A percentile compares a stretch with the other conserved stretches of the same genome.
Evolutionary conservation across 2,888 invertebrate genomes (phyloP).

Genomic region (Microctonus brassicae): DNA sequence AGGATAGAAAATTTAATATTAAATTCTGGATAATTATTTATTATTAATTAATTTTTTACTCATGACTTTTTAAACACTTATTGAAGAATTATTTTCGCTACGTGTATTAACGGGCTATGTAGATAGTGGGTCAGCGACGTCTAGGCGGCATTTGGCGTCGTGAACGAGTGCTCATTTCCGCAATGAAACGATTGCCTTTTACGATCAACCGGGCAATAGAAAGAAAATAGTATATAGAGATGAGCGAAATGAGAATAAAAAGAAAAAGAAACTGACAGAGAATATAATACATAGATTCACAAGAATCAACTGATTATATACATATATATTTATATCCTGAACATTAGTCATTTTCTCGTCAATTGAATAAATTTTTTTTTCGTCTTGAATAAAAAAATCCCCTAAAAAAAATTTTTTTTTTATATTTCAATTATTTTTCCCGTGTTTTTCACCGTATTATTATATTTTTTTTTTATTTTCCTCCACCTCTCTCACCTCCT

Average conservation of each 20-base stretch:
- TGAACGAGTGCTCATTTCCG: conserved; percentile 37
- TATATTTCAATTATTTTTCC: no score
- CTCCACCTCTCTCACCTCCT: no score
- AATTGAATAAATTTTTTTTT: conserved; percentile 6
- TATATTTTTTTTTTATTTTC: no score
- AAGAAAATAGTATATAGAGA: background rate
- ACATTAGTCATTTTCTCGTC: background rate
- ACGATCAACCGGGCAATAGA: conserved; percentile 28
- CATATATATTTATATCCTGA: background rate
- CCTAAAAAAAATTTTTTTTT: no score
- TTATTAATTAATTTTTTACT: no score
- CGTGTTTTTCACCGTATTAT: no score
- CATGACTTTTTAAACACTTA: no score
- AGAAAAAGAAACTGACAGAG: conserved; percentile 1
- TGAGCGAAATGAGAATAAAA: background rate
- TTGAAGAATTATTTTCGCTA: background rate
- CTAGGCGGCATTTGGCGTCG: background rate
- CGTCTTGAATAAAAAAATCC: background rate
- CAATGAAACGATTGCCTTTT: conserved; percentile 43
- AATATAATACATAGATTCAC: background rate
- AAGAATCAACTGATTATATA: background rate
- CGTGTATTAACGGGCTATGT: no score
- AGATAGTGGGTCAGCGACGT: background rate
- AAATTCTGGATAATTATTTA: no score
- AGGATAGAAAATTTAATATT: no score